These are phyloP conservation scores for Falco peregrinus DNA, from an alignment of 2,797 vertebrate species.

Conservation along the genomic window DNA sequence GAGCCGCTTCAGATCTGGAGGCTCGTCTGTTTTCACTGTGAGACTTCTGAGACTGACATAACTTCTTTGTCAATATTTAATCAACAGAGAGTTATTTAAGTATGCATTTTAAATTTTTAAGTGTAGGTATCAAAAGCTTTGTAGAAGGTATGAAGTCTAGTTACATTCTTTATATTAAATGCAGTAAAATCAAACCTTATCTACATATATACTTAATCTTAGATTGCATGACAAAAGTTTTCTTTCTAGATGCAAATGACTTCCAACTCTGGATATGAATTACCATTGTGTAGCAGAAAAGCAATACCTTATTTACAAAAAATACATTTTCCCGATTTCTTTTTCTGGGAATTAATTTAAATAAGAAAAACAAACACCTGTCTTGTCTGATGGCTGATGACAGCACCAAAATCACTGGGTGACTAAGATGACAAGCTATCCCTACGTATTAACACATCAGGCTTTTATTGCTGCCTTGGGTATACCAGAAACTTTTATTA, in stretches of 20 bases:
- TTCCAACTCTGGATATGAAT: background rate
- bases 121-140: background rate
- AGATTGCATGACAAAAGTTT: background rate
- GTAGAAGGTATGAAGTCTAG: background rate
- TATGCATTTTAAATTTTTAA: background rate
- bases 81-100: background rate
- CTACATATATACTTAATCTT: background rate
- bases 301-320: background rate
- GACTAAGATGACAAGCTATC: conserved; percentile 46
- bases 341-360: conserved; percentile 25
- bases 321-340: conserved; percentile 2
- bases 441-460: conserved; percentile 16
- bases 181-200: background rate
- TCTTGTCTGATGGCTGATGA: conserved; percentile 36
- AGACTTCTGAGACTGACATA: background rate
- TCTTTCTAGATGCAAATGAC: background rate
- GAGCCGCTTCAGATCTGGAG: background rate
- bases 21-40: background rate
- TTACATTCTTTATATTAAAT: background rate
- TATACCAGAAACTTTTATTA: background rate
- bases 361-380: conserved; percentile 49
- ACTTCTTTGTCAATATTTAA: background rate
- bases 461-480: conserved; percentile 37
- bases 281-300: background rate
- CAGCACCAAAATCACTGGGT: conserved; percentile 35